Base-by-base conservation (phyloP, 2,113 vertebrate species). In the Aramus guarauna region DNA sequence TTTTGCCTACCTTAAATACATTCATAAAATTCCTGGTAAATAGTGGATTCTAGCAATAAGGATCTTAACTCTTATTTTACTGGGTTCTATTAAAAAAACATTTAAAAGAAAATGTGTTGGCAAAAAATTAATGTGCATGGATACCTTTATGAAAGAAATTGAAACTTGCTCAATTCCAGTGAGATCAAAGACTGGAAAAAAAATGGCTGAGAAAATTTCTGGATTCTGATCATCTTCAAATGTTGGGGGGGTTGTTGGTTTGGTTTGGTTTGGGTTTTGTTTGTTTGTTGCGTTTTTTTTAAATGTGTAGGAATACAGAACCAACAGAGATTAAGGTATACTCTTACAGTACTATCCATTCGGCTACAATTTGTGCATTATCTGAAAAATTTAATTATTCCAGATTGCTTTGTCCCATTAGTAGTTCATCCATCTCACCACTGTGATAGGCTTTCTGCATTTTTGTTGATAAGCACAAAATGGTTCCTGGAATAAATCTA, bases 401-500 rank as follows among this genome's bases (percentile, higher is more conserved):
- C 58, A 76, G 48, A 92, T 93, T 94, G 69, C 48, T 88, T 93
- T 92, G 74, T 90, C 69, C 69, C 87, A 90, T 96, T 95, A 96
- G 85, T 69, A 96, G 74, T 88, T 95, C 90, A 96, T 97, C 94
- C 74, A 90, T 95, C 81, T 94, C 87, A 92, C 90, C 8, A 5
- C 62, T 69, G 27, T 75, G 81, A 92, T 90, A 91, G 85, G 81
- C 14, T 85, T 82, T 93, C 60, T 92, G 67, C 74, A 73, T 96
- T 96, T 86, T 79, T 92, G 73, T 62, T 88, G 93, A 96, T 94
- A 96, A 97, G 71, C 43, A 39, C 73, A 62, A 87, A 96, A 32
- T 69, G 60, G 68, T 96, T 97, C 74, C 67, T 90, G 85, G 58
- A 96, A 95, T 62, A 91, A 93, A 96, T 88, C 84, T 94, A 26